Base-by-base conservation (phyloP, 2,113 vertebrate genomes). In the Gila orcuttii region DNA sequence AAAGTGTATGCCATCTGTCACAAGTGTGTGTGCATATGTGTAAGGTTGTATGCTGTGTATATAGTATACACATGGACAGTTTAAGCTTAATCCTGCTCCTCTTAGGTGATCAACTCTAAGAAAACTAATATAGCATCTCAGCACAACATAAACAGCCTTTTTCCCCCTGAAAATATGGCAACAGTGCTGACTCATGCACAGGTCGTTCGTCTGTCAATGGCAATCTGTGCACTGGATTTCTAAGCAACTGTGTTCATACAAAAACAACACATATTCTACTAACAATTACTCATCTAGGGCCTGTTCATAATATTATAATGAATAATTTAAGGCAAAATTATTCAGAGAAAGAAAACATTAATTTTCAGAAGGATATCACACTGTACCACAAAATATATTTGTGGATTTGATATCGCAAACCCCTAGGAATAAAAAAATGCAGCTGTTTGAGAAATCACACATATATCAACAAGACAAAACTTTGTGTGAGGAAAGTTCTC, bases 1-100 rank as follows among this genome's bases (percentile, higher is more conserved):
- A 71, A 86, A 81, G 86, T 81, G 86, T 85, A 90, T 42, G 77
- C 83, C 87, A 75, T 73, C 71, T 79, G 85, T 77, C 85, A 79
- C 90, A 42, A 47, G 23, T 66, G 73, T 81, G 28, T 77, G 64
- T 87, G 74, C 64, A 31, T 25, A 42, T 85, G 23, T 83, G 36
- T 82, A 31, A 9, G 62, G 69, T 52, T 17, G 50, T 17, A 52
- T 52, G 50, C 4, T 15, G 15, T 9, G 7, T 57, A 55, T 55
- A 15, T 69, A 28, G n/a, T 52, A 3, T 59, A n/a, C 55, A 12
- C 52, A 42, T n/a, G 17, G 47, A 25, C 7, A 62, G 12, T 21
- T 79, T 62, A 25, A 62, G 11, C 57, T 19, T n/a, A 25, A 42
- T 62, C 57, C 3, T 39, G 50, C 31, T 1, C 31, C 23, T 45